Percentiles rank a stretch among this genome's conserved stretches.
phyloP scores from a whole-genome alignment of 92 coral and sea anemone genomes.

The Porites cylindrica region DNA sequence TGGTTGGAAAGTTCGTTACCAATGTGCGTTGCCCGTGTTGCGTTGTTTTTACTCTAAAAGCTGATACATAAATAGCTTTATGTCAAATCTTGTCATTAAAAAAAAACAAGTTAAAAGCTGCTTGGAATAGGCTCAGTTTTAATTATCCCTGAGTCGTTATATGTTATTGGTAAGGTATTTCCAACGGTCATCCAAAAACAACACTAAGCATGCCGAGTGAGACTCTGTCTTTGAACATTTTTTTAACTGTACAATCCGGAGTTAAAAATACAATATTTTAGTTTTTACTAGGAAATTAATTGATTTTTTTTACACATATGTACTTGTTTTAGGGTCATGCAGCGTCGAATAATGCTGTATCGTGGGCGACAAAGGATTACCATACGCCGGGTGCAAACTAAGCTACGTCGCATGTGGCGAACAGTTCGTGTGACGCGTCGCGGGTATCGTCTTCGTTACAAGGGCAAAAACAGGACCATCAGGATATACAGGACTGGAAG shows the following conservation, averaged over 20 bases:
- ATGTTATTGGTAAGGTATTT: background rate
- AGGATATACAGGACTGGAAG: constrained; percentile 10
- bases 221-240: background rate
- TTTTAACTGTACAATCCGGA: too few species aligned
- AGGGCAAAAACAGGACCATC: background rate
- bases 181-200: background rate
- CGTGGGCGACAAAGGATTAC: background rate
- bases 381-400: background rate
- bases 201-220: background rate
- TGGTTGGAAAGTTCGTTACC: too few species aligned
- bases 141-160: background rate
- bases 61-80: too few species aligned
- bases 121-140: background rate
- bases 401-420: background rate
- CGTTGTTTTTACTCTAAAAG: too few species aligned
- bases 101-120: background rate
- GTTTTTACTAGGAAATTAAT: too few species aligned
- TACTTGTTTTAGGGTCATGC: constrained; percentile 12
- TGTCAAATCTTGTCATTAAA: too few species aligned
- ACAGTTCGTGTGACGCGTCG: background rate
- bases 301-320: too few species aligned
- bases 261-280: too few species aligned
- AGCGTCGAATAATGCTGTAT: background rate
- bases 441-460: constrained; percentile 1
- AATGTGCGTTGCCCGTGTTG: too few species aligned